Base-by-base conservation (phyloP, 1,140 invertebrate species). In the Heterodera schachtii region DNA sequence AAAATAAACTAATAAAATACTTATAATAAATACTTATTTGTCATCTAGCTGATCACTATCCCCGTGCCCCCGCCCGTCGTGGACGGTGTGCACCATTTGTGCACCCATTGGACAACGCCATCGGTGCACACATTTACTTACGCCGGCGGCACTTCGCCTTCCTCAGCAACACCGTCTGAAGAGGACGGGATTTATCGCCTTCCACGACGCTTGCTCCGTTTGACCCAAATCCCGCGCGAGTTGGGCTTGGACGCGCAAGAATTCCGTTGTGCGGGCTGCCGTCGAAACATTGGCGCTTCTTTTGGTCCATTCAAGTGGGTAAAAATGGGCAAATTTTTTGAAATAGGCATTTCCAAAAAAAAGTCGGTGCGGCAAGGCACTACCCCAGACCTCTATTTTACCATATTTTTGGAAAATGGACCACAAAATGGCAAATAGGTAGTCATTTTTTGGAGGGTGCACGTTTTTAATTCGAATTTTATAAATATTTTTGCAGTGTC, bases 221-320 rank as follows among this genome's bases (percentile, higher is more conserved):
- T 89, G 57, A 88, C 83, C 13, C 49, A 75, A 73, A 86, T 89
- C 31, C 80, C 89, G 6, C 46, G 71, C 47, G 87, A 89, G 79
- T 47, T 75, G 47, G 87, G 87, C 0, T 73, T 89, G 7, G 83
- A 79, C 47, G 9, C 83, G 2, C 88, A 89, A 67, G 83, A 87
- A 71, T 89, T 85, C 69, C 78, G 86, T 6, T 89, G 88, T 75
- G 80, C 82, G 46, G 85, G 85, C 8, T 82, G 80, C 70, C 70
- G 82, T 31, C n/a, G 66, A 57, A 80, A 75, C 67, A 90, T 89
- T 52, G 88, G 88, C 11, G 81, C 73, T 52, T 43, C 78, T 21
- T 85, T 88, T 74, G 73, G 82, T 13, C 77, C 82, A 21, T 88
- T 84, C 57, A 89, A 89, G 87, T 88, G 70, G 69, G 81, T 84